phyloP scores from a whole-genome alignment of 2,888 invertebrate species.

The Dastarcus helophoroides region DNA sequence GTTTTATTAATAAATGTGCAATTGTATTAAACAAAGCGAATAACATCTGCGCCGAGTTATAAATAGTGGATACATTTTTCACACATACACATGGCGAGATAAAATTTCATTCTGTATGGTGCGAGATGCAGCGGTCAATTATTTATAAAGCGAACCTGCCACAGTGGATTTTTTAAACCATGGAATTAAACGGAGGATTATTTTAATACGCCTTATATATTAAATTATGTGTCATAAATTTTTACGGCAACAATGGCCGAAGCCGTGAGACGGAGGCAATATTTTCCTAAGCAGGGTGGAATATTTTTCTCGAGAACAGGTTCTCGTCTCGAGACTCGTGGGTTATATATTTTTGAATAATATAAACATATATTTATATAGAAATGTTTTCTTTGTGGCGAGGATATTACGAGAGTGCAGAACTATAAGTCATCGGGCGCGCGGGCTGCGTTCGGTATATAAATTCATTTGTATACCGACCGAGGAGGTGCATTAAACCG shows the following conservation, averaged over 20 bases:
- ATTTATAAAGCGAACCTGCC: no score
- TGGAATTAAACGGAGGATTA: constrained; percentile 17
- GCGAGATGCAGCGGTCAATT: no score
- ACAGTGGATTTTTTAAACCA: no score
- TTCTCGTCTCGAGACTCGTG: constrained; percentile 22
- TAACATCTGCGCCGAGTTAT: no score
- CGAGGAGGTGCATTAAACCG: no score
- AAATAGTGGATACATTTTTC: no score
- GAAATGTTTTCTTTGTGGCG: constrained; percentile 23
- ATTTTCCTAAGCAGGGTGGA: constrained; percentile 19
- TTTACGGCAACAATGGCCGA: constrained; percentile 21
- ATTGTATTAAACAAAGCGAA: no score
- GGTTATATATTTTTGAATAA: constrained; percentile 29
- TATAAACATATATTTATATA: constrained; percentile 28
- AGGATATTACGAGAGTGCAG: constrained; percentile 19
- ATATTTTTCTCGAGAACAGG: constrained; percentile 26
- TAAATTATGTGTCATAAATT: constrained; percentile 26
- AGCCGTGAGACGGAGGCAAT: constrained; percentile 14
- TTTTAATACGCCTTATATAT: constrained; percentile 24
- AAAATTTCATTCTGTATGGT: no score
- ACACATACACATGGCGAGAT: no score
- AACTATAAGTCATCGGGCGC: constrained; percentile 24
- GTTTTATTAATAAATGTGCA: no score
- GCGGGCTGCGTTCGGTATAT: no score
- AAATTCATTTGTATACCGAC: no score